phyloP scores from a whole-genome alignment of 2,113 vertebrate species.

The Axis porcinus region DNA sequence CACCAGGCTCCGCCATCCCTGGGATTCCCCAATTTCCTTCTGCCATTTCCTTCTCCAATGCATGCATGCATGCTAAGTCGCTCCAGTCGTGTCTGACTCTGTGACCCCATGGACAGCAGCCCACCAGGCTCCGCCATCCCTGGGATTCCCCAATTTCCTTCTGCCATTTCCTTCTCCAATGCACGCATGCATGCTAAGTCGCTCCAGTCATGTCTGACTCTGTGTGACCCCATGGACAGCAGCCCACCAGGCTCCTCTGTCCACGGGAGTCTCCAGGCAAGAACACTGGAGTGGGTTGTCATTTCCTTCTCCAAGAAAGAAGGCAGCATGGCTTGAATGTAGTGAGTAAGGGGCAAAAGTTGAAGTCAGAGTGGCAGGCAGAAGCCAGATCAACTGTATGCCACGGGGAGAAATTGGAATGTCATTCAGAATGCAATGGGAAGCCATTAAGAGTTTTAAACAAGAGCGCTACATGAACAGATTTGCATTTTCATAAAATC shows the following conservation, averaged over 20 bases:
- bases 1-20: too few relatives aligned
- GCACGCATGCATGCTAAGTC: too few relatives aligned
- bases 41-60: too few relatives aligned
- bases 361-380: background rate
- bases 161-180: too few relatives aligned
- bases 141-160: too few relatives aligned
- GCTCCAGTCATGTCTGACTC: too few relatives aligned
- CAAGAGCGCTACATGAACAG: background rate
- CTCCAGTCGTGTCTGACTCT: too few relatives aligned
- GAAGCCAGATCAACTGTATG: background rate
- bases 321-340: background rate
- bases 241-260: background rate
- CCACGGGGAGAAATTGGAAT: fast-evolving
- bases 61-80: too few relatives aligned
- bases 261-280: background rate
- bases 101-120: background rate
- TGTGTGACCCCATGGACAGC: too few relatives aligned
- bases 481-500: background rate
- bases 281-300: background rate
- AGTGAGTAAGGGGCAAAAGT: too few relatives aligned
- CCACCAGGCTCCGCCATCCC: too few relatives aligned
- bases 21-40: too few relatives aligned
- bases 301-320: background rate
- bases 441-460: background rate
- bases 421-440: background rate